phyloP scores from a whole-genome alignment of 1,140 invertebrate species.

The Choristoneura fumiferana region DNA sequence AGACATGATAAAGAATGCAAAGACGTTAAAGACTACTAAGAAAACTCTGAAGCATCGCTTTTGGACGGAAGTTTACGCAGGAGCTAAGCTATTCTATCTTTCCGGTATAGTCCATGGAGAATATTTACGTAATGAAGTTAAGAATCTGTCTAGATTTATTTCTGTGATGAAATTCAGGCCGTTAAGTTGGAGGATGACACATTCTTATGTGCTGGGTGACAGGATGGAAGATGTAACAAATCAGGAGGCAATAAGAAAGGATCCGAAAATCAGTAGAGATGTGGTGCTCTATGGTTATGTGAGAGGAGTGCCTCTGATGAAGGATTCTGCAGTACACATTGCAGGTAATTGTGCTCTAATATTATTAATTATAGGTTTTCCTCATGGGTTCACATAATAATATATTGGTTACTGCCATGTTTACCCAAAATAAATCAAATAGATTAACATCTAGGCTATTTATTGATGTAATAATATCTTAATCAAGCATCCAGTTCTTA shows the following conservation, averaged over 20 bases:
- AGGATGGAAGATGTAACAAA: conserved; percentile 97
- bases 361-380: background rate
- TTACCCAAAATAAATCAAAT: too few species aligned
- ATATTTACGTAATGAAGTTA: conserved; percentile 95
- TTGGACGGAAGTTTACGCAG: conserved; percentile 99
- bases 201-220: conserved; percentile 95
- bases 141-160: conserved; percentile 97
- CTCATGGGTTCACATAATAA: too few species aligned
- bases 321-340: conserved; percentile 92
- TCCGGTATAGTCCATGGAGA: conserved; percentile 94
- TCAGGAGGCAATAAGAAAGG: conserved; percentile 89
- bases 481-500: too few species aligned
- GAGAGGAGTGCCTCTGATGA: conserved; percentile 94
- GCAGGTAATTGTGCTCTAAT: conserved; percentile 81
- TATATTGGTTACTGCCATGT: too few species aligned
- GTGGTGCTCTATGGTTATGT: conserved; percentile 98
- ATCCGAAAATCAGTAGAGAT: conserved; percentile 92
- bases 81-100: conserved; percentile 98
- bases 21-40: conserved; percentile 92
- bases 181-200: conserved; percentile 93
- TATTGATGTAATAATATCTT: too few species aligned
- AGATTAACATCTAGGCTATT: too few species aligned
- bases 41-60: conserved; percentile 98
- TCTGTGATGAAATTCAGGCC: conserved; percentile 98
- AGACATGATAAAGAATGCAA: conserved; percentile 94